These are phyloP conservation scores for Synanthedon andrenaeformis DNA, from an alignment of 2,888 invertebrate species.

Conservation along the genomic window DNA sequence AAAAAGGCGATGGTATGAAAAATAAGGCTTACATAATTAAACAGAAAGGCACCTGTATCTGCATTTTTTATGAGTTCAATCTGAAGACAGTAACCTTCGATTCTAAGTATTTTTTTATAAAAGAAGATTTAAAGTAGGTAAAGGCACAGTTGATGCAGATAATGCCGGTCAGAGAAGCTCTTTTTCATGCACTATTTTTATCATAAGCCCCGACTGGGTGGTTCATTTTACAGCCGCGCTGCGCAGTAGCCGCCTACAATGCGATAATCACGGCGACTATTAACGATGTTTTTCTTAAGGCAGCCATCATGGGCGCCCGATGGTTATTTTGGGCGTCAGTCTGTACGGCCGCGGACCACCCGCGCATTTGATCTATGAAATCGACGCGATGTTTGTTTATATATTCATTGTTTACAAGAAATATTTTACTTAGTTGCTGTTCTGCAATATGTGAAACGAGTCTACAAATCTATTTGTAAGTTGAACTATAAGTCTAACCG, in stretches of 20 bases:
- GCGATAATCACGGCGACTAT: slow-evolving; percentile 53
- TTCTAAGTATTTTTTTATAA: no score
- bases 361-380: slow-evolving; percentile 16
- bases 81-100: no score
- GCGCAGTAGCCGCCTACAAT: slow-evolving; percentile 58
- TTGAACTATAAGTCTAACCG: no score
- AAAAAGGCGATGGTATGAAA: no score
- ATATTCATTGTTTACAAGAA: slow-evolving; percentile 32
- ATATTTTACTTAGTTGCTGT: slow-evolving; percentile 8
- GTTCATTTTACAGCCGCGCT: slow-evolving; percentile 44
- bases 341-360: slow-evolving; percentile 46
- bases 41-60: no score
- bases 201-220: slow-evolving; percentile 44
- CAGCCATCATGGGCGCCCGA: slow-evolving; percentile 23
- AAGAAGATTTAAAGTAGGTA: no score
- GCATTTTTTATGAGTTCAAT: no score
- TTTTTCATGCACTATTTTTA: slow-evolving; percentile 36
- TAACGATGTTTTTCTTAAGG: slow-evolving; percentile 65
- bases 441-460: no score
- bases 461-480: no score
- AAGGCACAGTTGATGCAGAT: no score
- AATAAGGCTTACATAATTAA: no score
- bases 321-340: slow-evolving; percentile 51
- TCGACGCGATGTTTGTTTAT: slow-evolving; percentile 3
- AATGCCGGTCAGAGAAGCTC: no score